Conservation (phyloP, 2,113 vertebrate genomes). For the Solenodon paradoxus region DNA sequence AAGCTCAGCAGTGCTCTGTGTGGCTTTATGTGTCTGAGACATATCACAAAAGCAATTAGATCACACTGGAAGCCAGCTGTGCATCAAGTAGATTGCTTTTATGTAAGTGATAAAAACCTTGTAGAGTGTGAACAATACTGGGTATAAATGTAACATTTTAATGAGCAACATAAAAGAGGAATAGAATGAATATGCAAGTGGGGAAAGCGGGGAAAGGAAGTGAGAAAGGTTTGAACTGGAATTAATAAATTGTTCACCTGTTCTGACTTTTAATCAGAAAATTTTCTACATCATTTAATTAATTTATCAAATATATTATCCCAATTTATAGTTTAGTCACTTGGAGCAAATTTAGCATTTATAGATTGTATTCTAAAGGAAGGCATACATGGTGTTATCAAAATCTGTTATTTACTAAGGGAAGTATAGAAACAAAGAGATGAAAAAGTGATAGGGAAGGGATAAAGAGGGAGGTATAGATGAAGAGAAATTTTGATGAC, state of each 20-base stretch:
- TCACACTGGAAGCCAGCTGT: constrained; percentile 74
- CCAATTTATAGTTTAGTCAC: neutral
- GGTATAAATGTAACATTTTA: constrained; percentile 75
- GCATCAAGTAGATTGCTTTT: constrained; percentile 79
- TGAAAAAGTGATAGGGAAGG: neutral
- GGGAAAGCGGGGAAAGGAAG: constrained; percentile 1
- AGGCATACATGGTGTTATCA: neutral
- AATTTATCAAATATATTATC: neutral
- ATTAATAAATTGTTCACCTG: neutral
- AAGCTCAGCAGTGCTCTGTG: constrained; percentile 15
- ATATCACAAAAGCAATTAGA: constrained; percentile 76
- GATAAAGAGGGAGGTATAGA: too few relatives aligned
- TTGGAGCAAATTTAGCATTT: neutral
- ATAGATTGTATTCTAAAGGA: neutral
- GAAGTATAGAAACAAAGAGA: neutral
- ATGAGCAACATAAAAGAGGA: constrained; percentile 78
- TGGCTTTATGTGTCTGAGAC: constrained; percentile 69
- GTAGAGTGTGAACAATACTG: constrained; percentile 77
- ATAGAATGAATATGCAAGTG: constrained; percentile 35
- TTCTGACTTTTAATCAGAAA: constrained; percentile 11
- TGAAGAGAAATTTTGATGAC: neutral
- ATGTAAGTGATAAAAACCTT: constrained; percentile 81
- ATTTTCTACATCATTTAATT: constrained; percentile 1
- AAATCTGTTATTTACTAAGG: neutral
- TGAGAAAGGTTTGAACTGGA: neutral